These are phyloP conservation scores for Oceanodroma leucorhoa DNA, from an alignment of 2,797 vertebrate genomes.

Conservation along the genomic window DNA sequence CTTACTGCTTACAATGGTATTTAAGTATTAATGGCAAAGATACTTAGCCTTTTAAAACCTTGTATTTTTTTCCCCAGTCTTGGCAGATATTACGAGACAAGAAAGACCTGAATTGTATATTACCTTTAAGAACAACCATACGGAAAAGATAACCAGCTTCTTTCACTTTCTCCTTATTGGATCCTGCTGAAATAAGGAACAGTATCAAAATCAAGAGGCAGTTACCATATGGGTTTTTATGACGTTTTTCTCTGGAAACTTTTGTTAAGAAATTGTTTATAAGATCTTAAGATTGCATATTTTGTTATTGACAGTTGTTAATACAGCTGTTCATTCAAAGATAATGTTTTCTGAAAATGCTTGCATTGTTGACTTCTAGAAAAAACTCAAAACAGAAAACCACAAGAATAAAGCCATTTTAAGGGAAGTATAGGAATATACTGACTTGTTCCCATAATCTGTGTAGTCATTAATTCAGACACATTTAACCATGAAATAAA, in stretches of 20 bases:
- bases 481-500: background rate
- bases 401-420: slow-evolving; percentile 18
- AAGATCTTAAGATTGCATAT: slow-evolving; percentile 59
- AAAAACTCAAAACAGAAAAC: slow-evolving; percentile 20
- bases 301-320: slow-evolving; percentile 69
- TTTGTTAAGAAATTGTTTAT: slow-evolving; percentile 71
- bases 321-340: slow-evolving; percentile 52
- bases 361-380: slow-evolving; percentile 55
- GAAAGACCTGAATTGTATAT: slow-evolving; percentile 87
- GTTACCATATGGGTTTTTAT: slow-evolving; percentile 54
- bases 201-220: slow-evolving; percentile 40
- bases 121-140: slow-evolving; percentile 79
- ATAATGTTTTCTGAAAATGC: slow-evolving; percentile 60
- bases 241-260: slow-evolving; percentile 55
- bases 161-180: slow-evolving; percentile 23
- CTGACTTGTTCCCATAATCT: background rate
- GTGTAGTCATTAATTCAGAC: background rate
- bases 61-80: slow-evolving; percentile 75
- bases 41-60: slow-evolving; percentile 1
- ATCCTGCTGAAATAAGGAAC: slow-evolving; percentile 66
- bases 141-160: slow-evolving; percentile 69
- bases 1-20: background rate
- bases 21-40: background rate
- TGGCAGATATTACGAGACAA: slow-evolving; percentile 78
- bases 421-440: slow-evolving; percentile 45